Conservation (phyloP, 1,140 invertebrate genomes). For the Choristoneura fumiferana region DNA sequence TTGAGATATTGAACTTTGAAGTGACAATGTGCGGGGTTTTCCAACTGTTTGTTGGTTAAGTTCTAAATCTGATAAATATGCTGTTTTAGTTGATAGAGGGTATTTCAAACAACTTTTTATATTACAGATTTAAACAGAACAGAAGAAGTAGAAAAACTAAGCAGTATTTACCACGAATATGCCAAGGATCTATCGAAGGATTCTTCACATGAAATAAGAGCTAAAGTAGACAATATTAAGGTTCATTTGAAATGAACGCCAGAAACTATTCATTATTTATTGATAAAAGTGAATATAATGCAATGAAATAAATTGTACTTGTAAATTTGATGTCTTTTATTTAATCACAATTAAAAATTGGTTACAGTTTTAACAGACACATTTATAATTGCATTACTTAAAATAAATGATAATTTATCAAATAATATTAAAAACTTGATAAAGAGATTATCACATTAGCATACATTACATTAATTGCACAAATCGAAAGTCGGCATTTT, state of each 20-base stretch:
- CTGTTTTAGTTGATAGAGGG: too few relatives aligned
- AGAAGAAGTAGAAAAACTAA: slow-evolving; percentile 59
- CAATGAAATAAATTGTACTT: slow-evolving; percentile 3
- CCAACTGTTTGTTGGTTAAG: too few relatives aligned
- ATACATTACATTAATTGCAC: slow-evolving; percentile 43
- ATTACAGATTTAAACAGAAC: slow-evolving; percentile 63
- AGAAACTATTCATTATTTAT: not conserved
- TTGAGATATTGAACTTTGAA: too few relatives aligned
- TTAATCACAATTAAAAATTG: slow-evolving; percentile 29
- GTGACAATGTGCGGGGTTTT: too few relatives aligned
- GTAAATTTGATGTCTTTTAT: slow-evolving; percentile 19
- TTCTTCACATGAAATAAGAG: slow-evolving; percentile 66
- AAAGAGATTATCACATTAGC: slow-evolving; percentile 37
- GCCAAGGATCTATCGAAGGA: slow-evolving; percentile 67
- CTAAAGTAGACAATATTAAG: slow-evolving; percentile 70
- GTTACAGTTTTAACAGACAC: slow-evolving; percentile 13
- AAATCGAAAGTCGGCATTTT: not conserved
- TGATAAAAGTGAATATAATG: slow-evolving; percentile 5
- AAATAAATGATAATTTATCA: slow-evolving; percentile 41
- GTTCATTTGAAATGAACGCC: slow-evolving; percentile 48
- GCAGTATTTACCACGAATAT: slow-evolving; percentile 59
- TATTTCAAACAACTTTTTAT: slow-evolving; percentile 9
- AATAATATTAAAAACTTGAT: slow-evolving; percentile 52
- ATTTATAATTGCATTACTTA: slow-evolving; percentile 33
- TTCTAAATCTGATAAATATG: too few relatives aligned